Base-by-base conservation (phyloP, 2,797 vertebrate species). In the Hipposideros larvatus region DNA sequence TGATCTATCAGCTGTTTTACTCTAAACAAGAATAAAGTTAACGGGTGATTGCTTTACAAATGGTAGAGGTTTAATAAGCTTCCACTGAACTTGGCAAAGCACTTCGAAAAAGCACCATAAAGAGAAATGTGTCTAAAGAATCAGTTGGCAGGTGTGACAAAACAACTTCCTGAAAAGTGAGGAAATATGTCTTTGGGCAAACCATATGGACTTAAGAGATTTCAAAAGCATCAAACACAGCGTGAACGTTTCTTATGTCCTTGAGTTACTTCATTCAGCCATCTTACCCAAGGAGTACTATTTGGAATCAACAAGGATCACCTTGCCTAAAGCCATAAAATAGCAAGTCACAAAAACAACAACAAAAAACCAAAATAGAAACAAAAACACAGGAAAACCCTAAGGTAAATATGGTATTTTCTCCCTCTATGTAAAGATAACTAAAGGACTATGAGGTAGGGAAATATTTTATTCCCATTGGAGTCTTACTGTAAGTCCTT, bases 151-250 rank as follows among this genome's bases (percentile, higher is more conserved):
- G 31, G 24, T 94, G 34, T 91, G 48, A 43, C n/a, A 94, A 83
- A 85, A 79, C 43, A 43, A 90, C 48, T 70, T 53, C 34, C 6
- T 8, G 48, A 79, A 79, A 73, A 86, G 24, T 55, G 48, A 11
- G 61, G 71, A 82, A 70, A 34, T 55, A 61, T 74, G 28, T 79
- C 83, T n/a, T 59, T 31, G 18, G 83, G 74, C 78, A 96, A 94
- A 85, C 31, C 7, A 22, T 77, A 28, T 37, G 66, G 84, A 94
- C 73, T 83, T 4, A 74, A 74, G 51, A 96, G 93, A 82, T 92
- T 85, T 96, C 75, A 88, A 93, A 94, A 78, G 46, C 43, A 74
- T 91, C 43, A 92, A 94, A 93, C 8, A 95, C 5, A 92, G 79
- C 55, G 31, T 43, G 73, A 79, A 83, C 37, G 91, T 63, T 92